Evolutionary conservation across 2,113 vertebrate genomes (phyloP), one percentile per base, ranked within the genome.

Genomic region (Noturus placidus): DNA sequence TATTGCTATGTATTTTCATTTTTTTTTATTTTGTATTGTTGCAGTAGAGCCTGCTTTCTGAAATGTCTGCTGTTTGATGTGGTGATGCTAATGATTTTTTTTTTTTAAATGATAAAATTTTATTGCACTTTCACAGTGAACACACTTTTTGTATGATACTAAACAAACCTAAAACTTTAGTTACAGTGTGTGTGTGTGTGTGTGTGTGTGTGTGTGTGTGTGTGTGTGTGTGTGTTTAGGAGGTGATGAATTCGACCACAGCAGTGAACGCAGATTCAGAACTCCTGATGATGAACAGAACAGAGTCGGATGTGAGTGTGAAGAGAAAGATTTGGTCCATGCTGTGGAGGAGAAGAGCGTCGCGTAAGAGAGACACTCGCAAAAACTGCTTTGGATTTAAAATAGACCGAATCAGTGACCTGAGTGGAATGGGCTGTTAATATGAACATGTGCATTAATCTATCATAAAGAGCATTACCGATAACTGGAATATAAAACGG

Each of bases 391-490:
- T 97, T 90, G 96, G 96, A 78, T 95, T 95, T 85, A 96, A 96
- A 89, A 92, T 97, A 91, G 96, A 97, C 94, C 94, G 96, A 72
- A 97, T 97, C 91, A 96, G 96, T 89, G 89, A 95, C 90, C 92
- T 94, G 90, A 97, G 96, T 91, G 95, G 96, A 89, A 94, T 97
- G 93, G 96, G 96, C 89, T 97, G 96, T 91, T 96, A 96, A 91
- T 65, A 89, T 81, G 3, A 52, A 20, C 52, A 52, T 54, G 33
- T 72, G 33, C 7, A 22, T 38, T 38, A 20, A 22, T 38, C 14
- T 30, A 4, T 3, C 13, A 67, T 1, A 27, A 63, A 46, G 5
- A 76, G 5, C 33, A 70, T 70, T 7, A 72, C 38, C 20, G 38
- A 38, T 17, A 72, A 42, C 15, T 20, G 33, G 30, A 69, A 72